Percentiles rank a stretch among this genome's conserved stretches.
phyloP scores from a whole-genome alignment of 2,888 invertebrate species.

The Allophyes oxyacanthae region DNA sequence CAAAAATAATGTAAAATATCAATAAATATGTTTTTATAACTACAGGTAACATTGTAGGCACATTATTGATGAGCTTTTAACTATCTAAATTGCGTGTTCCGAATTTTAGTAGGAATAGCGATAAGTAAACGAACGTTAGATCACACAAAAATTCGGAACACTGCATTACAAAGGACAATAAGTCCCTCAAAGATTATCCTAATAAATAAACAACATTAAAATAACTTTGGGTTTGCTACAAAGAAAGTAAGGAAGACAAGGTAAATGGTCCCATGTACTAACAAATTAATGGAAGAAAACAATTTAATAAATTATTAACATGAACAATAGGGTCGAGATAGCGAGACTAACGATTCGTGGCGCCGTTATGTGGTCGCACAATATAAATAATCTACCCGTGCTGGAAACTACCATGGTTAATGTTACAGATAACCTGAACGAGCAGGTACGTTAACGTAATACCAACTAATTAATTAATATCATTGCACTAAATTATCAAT shows the following conservation, averaged over 20 bases:
- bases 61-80: slow-evolving; percentile 84
- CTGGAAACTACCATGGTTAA: slow-evolving; percentile 59
- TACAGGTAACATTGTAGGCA: slow-evolving; percentile 89
- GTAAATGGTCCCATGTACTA: slow-evolving; percentile 78
- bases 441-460: slow-evolving; percentile 60
- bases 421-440: slow-evolving; percentile 50
- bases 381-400: slow-evolving; percentile 67
- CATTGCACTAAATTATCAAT: slow-evolving; percentile 86
- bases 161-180: slow-evolving; percentile 43
- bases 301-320: slow-evolving; percentile 73
- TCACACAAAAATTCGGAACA: slow-evolving; percentile 35
- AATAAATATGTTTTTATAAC: slow-evolving; percentile 78
- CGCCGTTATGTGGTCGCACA: slow-evolving; percentile 29
- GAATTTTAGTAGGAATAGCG: slow-evolving; percentile 30
- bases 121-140: slow-evolving; percentile 12
- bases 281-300: slow-evolving; percentile 64
- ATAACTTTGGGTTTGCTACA: slow-evolving; percentile 85
- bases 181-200: slow-evolving; percentile 69
- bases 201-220: slow-evolving; percentile 83
- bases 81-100: slow-evolving; percentile 66
- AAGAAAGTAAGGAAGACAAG: slow-evolving; percentile 84
- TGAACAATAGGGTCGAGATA: slow-evolving; percentile 65
- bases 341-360: slow-evolving; percentile 52
- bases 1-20: slow-evolving; percentile 73
- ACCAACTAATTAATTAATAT: slow-evolving; percentile 80